Evolutionary conservation across 2,797 vertebrate genomes (phyloP), one percentile per base, ranked within the genome.

Genomic region (Momotus momota): DNA sequence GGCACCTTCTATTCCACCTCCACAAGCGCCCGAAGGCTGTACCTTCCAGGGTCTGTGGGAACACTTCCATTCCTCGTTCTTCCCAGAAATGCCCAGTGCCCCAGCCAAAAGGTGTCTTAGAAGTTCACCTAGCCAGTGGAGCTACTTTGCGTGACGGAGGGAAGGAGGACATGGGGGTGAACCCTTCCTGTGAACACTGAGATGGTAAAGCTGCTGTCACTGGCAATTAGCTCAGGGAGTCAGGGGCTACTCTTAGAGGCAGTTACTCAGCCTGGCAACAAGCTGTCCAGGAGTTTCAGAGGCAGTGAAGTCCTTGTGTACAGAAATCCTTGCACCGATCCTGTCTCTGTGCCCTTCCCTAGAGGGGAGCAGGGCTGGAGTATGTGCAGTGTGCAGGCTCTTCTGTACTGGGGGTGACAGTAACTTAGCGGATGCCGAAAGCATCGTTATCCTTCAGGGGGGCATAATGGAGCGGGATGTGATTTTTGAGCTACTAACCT

Each of bases 251-350:
- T 11, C 6, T 43, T 46, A 18, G 19, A 43, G 22, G 35, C 40
- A 29, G 38, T 38, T 11, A 2, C 41, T 48, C 21, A 21, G 49
- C 60, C 29, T 26, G 57, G 48, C 60, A 57, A 15, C 6, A 9
- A 80, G 43, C 52, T 58, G 71, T 31, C n/a, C 31, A 2, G 22
- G 40, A 0, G 9, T 20, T 61, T 27, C 4, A n/a, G 69, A 67
- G 67, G 26, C 33, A 49, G 10, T 2, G 12, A 33, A 54, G 27
- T 16, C 2, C 10, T 35, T 0, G 0, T 21, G 21, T 9, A 8
- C 5, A 33, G 1, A 62, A 77, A 52, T 46, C n/a, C 38, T 62
- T 12, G 2, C 35, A 19, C 13, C 0, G 7, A 17, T 69, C 41
- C 29, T 40, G 29, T 4, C 7, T 25, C n/a, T 2, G 0, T 5